Percentiles rank a stretch among this genome's conserved stretches.
Conservation (phyloP, 2,797 vertebrate genomes). For the Molossus alvarezi region DNA sequence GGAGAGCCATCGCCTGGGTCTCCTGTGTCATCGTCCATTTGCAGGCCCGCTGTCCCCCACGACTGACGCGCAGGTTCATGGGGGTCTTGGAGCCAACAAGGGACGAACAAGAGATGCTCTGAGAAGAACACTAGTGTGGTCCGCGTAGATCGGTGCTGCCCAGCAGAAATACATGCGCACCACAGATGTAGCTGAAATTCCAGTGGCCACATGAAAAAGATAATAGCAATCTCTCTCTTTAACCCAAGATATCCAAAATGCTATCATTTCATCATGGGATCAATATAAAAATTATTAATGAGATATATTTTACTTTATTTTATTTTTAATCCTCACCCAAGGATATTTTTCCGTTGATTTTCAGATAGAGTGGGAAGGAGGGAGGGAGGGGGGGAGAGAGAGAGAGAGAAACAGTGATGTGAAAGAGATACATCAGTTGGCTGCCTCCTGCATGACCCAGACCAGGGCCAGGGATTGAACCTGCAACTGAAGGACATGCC, state of each 20-base stretch:
- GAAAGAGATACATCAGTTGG: too few species aligned
- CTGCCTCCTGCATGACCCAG: too few species aligned
- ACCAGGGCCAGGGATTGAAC: too few species aligned
- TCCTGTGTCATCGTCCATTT: rapidly evolving
- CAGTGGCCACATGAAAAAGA: not conserved
- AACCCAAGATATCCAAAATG: not conserved
- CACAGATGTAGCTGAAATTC: not conserved
- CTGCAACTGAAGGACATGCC: too few species aligned
- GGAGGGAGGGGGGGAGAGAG: too few species aligned
- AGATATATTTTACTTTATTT: not conserved
- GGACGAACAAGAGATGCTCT: rapidly evolving
- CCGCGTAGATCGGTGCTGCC: rapidly evolving
- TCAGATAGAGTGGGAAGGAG: too few species aligned
- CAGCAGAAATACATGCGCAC: not conserved
- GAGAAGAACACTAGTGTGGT: not conserved
- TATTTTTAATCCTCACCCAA: too few species aligned
- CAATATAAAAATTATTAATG: not conserved
- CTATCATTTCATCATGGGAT: not conserved
- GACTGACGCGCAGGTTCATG: rapidly evolving
- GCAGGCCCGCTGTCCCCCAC: not conserved
- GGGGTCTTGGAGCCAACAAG: not conserved
- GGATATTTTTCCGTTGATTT: too few species aligned
- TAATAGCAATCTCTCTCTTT: not conserved
- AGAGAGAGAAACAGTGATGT: too few species aligned
- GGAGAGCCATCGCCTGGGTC: not conserved